Base-by-base conservation (phyloP, 2,797 vertebrate species). In the Anas bernieri region DNA sequence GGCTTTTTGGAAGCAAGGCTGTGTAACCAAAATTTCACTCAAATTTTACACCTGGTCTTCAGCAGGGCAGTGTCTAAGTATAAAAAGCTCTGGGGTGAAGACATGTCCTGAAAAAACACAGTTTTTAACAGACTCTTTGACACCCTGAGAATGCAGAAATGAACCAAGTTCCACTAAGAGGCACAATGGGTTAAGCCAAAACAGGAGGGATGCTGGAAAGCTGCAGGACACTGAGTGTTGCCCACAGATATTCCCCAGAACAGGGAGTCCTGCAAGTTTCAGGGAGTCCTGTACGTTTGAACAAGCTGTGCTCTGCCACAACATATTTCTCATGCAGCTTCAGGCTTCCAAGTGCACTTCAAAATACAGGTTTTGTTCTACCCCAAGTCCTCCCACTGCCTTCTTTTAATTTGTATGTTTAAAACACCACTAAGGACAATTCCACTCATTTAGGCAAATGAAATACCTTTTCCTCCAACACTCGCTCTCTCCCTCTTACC, bases 141-240 rank as follows among this genome's bases (percentile, higher is more conserved):
- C 33, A 79, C 69, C 10, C 12, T 55, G 13, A 55, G 72, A 2
- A 2, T 21, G 39, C 1, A 68, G 41, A 41, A 37, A 37, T 5
- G 59, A 68, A 61, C 58, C 11, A 48, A 0, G 3, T 69, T 58
- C 22, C 37, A 46, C 21, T 72, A 46, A 68, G 82, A 93, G 30
- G 55, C 17, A 62, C 15, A 74, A 78, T 14, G 35, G 9, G 45
- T 70, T 55, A 59, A 81, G 28, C 16, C 66, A 77, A 66, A 81
- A 48, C 46, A 48, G 46, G 22, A 82, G 17, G 21, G 43, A 77
- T 30, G n/a, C 62, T 39, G 26, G 8, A 68, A 50, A 91, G 54
- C 54, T 39, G 7, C 3, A 61, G 73, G 26, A 78, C 43, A 77
- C 7, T 0, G 0, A 67, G 23, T 11, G n/a, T 8, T 23, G 13